These are phyloP conservation scores for western clawed frog (Xenopus tropicalis) DNA, from an alignment of 2,113 vertebrate genomes.

Conservation along the genomic window UCB_Xtro_10.0 CM004443.2:185551001-185551500, in stretches of 20 bases:
- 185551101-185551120: conserved; percentile 86
- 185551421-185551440: conserved; percentile 43
- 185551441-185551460: conserved; percentile 2
- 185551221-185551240: conserved; percentile 65
- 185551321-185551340: no score
- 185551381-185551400: no score
- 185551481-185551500: no score
- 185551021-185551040: conserved; percentile 73
- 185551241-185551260: conserved; percentile 63
- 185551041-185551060: conserved; percentile 84
- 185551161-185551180: conserved; percentile 79
- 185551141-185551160: conserved; percentile 75
- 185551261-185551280: conserved; percentile 56
- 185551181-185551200: conserved; percentile 65
- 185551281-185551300: not conserved
- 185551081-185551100: conserved; percentile 89
- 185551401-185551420: no score
- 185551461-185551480: no score
- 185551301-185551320: no score
- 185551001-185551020: conserved; percentile 76
- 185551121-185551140: conserved; percentile 82
- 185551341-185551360: no score
- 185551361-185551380: no score
- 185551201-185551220: conserved; percentile 70
- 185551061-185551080: conserved; percentile 86